Conservation (phyloP, 2,797 vertebrate species). For the Xenentodon cancila region DNA sequence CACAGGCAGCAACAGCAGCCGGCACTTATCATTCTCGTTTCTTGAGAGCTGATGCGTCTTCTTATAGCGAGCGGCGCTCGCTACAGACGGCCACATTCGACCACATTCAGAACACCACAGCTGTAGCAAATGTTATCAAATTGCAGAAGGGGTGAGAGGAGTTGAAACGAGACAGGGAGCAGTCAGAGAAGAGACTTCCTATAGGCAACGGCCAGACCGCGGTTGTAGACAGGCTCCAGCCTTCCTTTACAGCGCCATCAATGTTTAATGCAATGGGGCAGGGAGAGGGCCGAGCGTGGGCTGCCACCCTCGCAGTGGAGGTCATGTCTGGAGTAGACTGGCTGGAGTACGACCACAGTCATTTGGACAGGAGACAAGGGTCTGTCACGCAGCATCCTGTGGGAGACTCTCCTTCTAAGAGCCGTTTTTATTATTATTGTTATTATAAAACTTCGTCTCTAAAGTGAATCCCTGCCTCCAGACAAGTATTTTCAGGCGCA, state of each 20-base stretch:
- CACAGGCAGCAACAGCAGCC: slow-evolving; percentile 67
- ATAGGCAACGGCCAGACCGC: slow-evolving; percentile 63
- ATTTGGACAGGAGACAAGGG: slow-evolving; percentile 68
- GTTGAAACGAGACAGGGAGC: slow-evolving; percentile 58
- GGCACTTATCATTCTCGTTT: slow-evolving; percentile 74
- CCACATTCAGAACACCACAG: slow-evolving; percentile 59
- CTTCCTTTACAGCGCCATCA: slow-evolving; percentile 77
- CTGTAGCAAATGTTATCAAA: slow-evolving; percentile 45
- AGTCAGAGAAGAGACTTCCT: slow-evolving; percentile 59
- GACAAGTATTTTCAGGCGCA: neutral
- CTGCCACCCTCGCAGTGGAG: slow-evolving; percentile 79
- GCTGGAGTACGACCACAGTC: slow-evolving; percentile 65
- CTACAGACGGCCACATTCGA: slow-evolving; percentile 50
- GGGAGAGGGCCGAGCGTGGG: slow-evolving; percentile 69
- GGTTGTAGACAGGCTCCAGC: slow-evolving; percentile 80
- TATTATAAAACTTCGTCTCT: slow-evolving; percentile 7
- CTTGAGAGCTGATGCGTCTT: slow-evolving; percentile 64
- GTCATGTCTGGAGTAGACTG: slow-evolving; percentile 76
- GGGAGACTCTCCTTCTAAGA: slow-evolving; percentile 31
- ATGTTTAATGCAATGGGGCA: slow-evolving; percentile 86
- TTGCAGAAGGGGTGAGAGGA: slow-evolving; percentile 20
- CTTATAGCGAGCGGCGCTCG: slow-evolving; percentile 39
- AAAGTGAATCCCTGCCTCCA: neutral
- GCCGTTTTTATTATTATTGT: neutral
- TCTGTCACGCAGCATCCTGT: slow-evolving; percentile 54